These are phyloP conservation scores for Lochmaea capreae DNA, from an alignment of 2,888 invertebrate genomes.

Conservation along the genomic window DNA sequence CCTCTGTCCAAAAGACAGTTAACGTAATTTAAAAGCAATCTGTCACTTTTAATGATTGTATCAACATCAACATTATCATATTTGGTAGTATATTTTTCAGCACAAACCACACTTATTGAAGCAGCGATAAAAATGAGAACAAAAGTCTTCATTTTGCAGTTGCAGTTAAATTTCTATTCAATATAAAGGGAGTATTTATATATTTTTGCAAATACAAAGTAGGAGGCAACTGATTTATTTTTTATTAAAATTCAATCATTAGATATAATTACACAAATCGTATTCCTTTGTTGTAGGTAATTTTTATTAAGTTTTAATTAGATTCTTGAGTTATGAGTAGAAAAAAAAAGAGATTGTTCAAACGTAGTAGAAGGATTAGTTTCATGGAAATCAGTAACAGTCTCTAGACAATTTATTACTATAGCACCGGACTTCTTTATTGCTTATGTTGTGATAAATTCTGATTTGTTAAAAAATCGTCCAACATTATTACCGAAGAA, in stretches of 20 bases:
- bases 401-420: neutral
- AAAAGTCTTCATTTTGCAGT: constrained; percentile 19
- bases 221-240: constrained; percentile 36
- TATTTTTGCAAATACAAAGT: constrained; percentile 28
- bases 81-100: constrained; percentile 72
- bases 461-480: neutral
- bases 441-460: neutral
- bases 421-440: neutral
- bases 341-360: constrained; percentile 4
- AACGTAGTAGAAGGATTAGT: neutral
- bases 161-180: neutral
- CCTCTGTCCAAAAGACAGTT: constrained; percentile 75
- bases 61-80: constrained; percentile 79
- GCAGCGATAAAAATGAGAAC: constrained; percentile 23
- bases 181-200: constrained; percentile 41
- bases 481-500: neutral
- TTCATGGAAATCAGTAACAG: neutral
- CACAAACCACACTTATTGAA: constrained; percentile 26
- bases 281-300: constrained; percentile 34
- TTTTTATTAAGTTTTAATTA: constrained; percentile 28
- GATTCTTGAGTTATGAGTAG: constrained; percentile 10
- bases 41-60: constrained; percentile 73
- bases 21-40: constrained; percentile 75
- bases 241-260: constrained; percentile 41
- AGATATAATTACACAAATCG: constrained; percentile 34